Evolutionary conservation across 2,888 invertebrate species (phyloP).

Genomic region (Caenorhabditis becei): DNA sequence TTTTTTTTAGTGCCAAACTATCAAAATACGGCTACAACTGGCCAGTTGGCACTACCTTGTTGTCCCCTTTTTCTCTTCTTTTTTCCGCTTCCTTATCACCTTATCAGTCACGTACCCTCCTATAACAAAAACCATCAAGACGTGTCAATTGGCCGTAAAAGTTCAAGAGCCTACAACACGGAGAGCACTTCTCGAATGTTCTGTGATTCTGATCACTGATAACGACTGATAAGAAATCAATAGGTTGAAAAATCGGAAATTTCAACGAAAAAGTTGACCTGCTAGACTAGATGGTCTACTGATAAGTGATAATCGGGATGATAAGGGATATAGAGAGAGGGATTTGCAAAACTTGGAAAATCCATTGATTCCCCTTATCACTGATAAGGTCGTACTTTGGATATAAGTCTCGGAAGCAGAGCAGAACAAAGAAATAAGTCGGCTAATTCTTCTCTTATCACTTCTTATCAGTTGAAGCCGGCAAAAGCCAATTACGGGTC

Average conservation of each 20-base stretch:
- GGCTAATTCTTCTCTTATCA: too few relatives aligned
- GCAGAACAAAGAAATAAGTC: too few relatives aligned
- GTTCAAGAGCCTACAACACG: background rate
- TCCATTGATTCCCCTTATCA: background rate
- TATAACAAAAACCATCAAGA: background rate
- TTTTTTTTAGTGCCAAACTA: too few relatives aligned
- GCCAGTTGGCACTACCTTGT: background rate
- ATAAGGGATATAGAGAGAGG: too few relatives aligned
- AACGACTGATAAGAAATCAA: background rate
- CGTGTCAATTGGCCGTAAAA: background rate
- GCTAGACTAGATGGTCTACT: constrained; percentile 40
- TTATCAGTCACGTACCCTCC: constrained; percentile 5
- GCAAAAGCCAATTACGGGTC: too few relatives aligned
- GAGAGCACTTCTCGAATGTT: background rate
- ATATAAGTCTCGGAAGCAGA: too few relatives aligned
- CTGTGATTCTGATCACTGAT: constrained; percentile 1
- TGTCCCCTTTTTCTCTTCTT: background rate
- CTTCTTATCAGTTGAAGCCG: too few relatives aligned
- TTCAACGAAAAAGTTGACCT: constrained; percentile 22
- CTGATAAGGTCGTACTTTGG: too few relatives aligned
- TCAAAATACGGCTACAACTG: too few relatives aligned
- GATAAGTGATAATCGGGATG: too few relatives aligned
- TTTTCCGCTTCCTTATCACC: background rate
- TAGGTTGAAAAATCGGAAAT: background rate
- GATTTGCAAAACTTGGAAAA: constrained; percentile 15